Conservation (phyloP, 37 sponge, comb jelly and placozoan species). For the Agelas oroides region DNA sequence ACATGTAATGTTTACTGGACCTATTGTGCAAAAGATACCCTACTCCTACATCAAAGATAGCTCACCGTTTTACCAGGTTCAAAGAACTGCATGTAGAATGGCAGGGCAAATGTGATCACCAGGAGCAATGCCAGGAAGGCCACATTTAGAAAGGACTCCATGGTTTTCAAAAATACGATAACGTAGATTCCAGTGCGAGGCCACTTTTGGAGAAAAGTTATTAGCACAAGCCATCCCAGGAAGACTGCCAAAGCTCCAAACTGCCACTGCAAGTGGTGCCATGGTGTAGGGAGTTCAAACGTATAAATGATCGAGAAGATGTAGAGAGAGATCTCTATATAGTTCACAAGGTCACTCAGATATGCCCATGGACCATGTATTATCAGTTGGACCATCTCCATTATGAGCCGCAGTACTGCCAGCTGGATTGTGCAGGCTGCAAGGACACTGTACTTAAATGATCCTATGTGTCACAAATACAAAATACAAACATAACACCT, state of each 20-base stretch:
- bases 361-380: slow-evolving; percentile 11
- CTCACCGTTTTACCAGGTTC: no score
- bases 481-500: no score
- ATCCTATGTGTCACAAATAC: no score
- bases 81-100: no score
- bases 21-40: no score
- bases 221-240: slow-evolving; percentile 77
- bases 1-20: no score
- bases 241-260: slow-evolving; percentile 78
- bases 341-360: slow-evolving; percentile 49
- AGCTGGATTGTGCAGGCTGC: slow-evolving; percentile 19
- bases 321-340: slow-evolving; percentile 32
- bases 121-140: no score
- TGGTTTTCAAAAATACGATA: no score
- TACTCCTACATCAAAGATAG: no score
- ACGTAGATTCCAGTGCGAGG: slow-evolving; percentile 56
- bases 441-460: no score
- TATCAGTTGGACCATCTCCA: slow-evolving; percentile 54
- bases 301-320: slow-evolving; percentile 46
- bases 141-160: no score
- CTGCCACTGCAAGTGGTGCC: slow-evolving; percentile 70
- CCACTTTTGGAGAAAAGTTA: slow-evolving; percentile 68
- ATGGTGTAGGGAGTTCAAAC: background rate
- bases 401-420: slow-evolving; percentile 41
- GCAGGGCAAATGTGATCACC: no score